Evolutionary conservation across 2,797 vertebrate genomes (phyloP), one percentile per base, ranked within the genome.

Genomic region (Rhynchonycteris naso): DNA sequence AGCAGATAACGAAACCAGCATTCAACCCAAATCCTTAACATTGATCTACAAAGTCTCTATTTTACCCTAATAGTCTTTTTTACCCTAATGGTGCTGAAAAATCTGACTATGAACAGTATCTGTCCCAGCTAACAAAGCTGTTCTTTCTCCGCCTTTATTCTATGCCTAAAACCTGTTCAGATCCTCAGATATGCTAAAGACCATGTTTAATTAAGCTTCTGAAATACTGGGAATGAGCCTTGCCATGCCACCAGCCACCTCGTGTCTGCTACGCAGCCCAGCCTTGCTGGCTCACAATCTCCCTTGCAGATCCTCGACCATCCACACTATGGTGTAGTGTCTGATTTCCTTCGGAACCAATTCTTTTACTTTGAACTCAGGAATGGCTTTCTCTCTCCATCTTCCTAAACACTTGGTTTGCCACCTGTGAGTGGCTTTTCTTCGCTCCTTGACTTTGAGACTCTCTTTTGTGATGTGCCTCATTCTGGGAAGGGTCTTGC

Each of bases 251-350:
- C 2, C 3, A 1, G 4, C 1, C 80, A 47, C 7, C 1, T 21
- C 1, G 1, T 1, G 1, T 13, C 33, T 4, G 1, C 5, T 2
- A 3, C 59, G 35, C 74, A 4, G 4, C 19, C 10, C 0, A 7
- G 15, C 8, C 33, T 35, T 26, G 26, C 9, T 35, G 75, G 54
- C 56, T 81, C 0, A 13, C 4, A 12, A 4, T 13, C n/a, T 38
- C 52, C 4, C 43, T 43, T 35, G 11, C 5, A 15, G 19, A n/a
- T 86, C 59, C 33, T 47, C 1, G 0, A 18, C 12, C 28, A 10
- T 9, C 38, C 16, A 38, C 4, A 0, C 3, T 9, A 2, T 1
- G 28, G 18, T 52, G 30, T 14, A 21, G 10, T 66, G 22, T 28
- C 63, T 28, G 59, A 58, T 33, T n/a, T 59, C 52, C 30, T 89